A percentile compares a stretch with the other conserved stretches of the same genome.
These are phyloP conservation scores for Eupristina koningsbergeri DNA, from an alignment of 1,140 invertebrate genomes.

Conservation along the genomic window DNA sequence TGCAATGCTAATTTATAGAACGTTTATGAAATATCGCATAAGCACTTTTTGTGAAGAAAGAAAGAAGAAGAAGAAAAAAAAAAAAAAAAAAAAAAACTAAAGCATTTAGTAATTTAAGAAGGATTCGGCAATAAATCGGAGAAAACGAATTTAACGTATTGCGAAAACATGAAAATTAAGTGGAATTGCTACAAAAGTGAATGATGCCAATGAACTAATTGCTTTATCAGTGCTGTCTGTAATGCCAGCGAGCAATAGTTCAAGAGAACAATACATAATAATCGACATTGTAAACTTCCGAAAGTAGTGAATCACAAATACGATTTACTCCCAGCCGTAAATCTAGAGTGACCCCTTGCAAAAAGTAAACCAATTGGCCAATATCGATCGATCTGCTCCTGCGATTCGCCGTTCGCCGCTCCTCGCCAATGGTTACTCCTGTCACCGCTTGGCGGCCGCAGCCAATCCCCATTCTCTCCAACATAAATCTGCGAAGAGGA, in stretches of 20 bases:
- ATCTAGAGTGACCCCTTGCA: not conserved
- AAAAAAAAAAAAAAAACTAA: too few species aligned
- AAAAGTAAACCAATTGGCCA: constrained; percentile 25
- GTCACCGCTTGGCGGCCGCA: not conserved
- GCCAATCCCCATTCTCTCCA: too few species aligned
- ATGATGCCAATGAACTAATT: not conserved
- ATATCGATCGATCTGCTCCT: constrained; percentile 4
- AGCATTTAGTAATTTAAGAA: too few species aligned
- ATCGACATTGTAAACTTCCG: not conserved
- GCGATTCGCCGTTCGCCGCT: not conserved
- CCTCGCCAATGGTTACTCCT: not conserved
- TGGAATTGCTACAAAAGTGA: not conserved
- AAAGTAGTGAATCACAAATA: not conserved
- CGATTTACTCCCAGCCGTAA: not conserved
- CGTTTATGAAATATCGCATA: not conserved
- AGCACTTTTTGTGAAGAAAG: too few species aligned
- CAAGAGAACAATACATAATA: not conserved
- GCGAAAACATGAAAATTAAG: not conserved
- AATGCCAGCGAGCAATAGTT: not conserved
- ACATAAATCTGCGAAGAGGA: not conserved
- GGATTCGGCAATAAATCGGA: not conserved
- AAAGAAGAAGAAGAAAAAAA: too few species aligned
- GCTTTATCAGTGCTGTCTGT: not conserved
- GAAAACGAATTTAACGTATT: not conserved
- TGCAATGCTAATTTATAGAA: not conserved